Conservation (phyloP, 2,888 invertebrate genomes). For the Leptinotarsa juncta region DNA sequence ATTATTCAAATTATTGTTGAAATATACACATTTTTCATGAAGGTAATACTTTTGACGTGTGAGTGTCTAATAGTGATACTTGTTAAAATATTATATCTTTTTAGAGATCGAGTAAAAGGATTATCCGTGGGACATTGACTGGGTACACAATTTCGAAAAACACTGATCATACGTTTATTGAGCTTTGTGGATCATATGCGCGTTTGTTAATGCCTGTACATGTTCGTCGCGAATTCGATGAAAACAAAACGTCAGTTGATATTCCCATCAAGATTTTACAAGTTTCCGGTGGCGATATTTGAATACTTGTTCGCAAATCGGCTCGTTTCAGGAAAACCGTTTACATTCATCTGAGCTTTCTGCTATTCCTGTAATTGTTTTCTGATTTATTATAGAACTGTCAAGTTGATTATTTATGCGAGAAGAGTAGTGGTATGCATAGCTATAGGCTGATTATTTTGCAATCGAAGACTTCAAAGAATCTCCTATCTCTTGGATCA, state of each 20-base stretch:
- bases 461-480: slow-evolving; percentile 31
- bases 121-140: neutral
- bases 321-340: slow-evolving; percentile 40
- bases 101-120: neutral
- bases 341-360: slow-evolving; percentile 34
- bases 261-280: slow-evolving; percentile 34
- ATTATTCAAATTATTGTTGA: too few species aligned
- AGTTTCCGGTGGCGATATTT: slow-evolving; percentile 35
- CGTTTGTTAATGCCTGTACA: neutral
- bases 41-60: too few species aligned
- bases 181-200: neutral
- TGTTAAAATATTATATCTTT: neutral
- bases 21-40: too few species aligned
- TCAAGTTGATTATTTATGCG: slow-evolving; percentile 33
- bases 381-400: slow-evolving; percentile 42
- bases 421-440: slow-evolving; percentile 27
- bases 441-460: slow-evolving; percentile 31
- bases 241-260: slow-evolving; percentile 19
- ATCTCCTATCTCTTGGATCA: slow-evolving; percentile 28
- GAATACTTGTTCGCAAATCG: slow-evolving; percentile 25
- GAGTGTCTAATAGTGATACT: too few species aligned
- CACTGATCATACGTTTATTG: neutral
- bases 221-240: neutral
- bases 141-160: neutral
- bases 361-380: slow-evolving; percentile 45